These are phyloP conservation scores for Pachypsylla venusta DNA, from an alignment of 1,140 invertebrate species.

Conservation along the genomic window DNA sequence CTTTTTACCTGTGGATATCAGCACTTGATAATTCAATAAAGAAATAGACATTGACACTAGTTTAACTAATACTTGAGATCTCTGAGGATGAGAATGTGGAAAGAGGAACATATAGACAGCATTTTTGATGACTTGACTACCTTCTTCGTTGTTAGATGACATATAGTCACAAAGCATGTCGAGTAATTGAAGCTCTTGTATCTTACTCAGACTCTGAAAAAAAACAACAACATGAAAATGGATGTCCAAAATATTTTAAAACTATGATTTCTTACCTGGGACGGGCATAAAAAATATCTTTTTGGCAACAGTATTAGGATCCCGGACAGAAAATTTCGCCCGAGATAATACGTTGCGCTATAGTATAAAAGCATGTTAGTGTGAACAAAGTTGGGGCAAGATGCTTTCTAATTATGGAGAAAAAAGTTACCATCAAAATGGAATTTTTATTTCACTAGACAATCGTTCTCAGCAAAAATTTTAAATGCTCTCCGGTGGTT, in stretches of 20 bases:
- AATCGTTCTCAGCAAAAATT: too few relatives aligned
- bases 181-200: slow-evolving; percentile 59
- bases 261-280: too few relatives aligned
- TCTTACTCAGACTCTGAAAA: slow-evolving; percentile 35
- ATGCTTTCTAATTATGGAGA: neutral
- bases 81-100: slow-evolving; percentile 44
- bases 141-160: slow-evolving; percentile 29
- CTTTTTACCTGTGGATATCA: slow-evolving; percentile 46
- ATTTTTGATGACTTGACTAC: slow-evolving; percentile 56
- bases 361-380: neutral
- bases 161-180: slow-evolving; percentile 60
- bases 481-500: too few relatives aligned
- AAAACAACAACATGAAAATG: too few relatives aligned
- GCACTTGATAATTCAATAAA: slow-evolving; percentile 49
- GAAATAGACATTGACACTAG: slow-evolving; percentile 61
- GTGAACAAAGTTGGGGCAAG: slow-evolving; percentile 9
- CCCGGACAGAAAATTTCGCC: too few relatives aligned
- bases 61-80: slow-evolving; percentile 55
- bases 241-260: too few relatives aligned
- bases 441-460: too few relatives aligned
- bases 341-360: slow-evolving; percentile 3
- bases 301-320: too few relatives aligned
- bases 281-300: too few relatives aligned
- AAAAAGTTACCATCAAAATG: too few relatives aligned
- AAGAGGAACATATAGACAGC: slow-evolving; percentile 65